phyloP scores from a whole-genome alignment of 1,140 invertebrate genomes.

The Pogonomyrmex californicus region DNA sequence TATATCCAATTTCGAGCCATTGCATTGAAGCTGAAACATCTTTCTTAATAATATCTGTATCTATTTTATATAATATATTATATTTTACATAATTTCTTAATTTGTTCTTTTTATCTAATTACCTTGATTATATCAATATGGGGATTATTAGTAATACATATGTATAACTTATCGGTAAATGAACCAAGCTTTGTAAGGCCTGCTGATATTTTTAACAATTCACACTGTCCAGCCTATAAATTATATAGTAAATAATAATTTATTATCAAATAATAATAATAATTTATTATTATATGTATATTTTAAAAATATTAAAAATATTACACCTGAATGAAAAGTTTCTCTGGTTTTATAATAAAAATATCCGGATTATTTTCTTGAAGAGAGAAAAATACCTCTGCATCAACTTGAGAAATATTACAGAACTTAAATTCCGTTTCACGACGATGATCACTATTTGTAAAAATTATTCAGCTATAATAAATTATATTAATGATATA shows the following conservation, averaged over 20 bases:
- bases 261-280: no score
- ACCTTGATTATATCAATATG: slow-evolving; percentile 73
- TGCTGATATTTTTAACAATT: slow-evolving; percentile 71
- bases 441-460: slow-evolving; percentile 69
- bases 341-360: slow-evolving; percentile 68
- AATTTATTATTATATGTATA: not conserved
- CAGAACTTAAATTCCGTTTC: slow-evolving; percentile 73
- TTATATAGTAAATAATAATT: slow-evolving; percentile 29
- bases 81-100: not conserved
- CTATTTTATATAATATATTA: not conserved
- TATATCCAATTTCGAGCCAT: slow-evolving; percentile 76
- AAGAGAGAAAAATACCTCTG: slow-evolving; percentile 70
- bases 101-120: slow-evolving; percentile 15
- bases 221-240: slow-evolving; percentile 34
- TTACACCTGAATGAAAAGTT: slow-evolving; percentile 70
- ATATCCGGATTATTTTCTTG: slow-evolving; percentile 48
- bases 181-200: slow-evolving; percentile 67
- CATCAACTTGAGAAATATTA: slow-evolving; percentile 77
- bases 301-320: not conserved
- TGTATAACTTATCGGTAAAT: slow-evolving; percentile 65
- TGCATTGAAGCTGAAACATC: slow-evolving; percentile 69
- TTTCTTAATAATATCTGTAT: not conserved
- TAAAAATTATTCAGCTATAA: slow-evolving; percentile 25
- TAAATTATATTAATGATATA: not conserved
- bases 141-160: slow-evolving; percentile 78